A percentile compares a stretch with the other conserved stretches of the same genome.
Evolutionary conservation across 1,140 invertebrate genomes (phyloP).

Genomic region (Ostrea edulis): DNA sequence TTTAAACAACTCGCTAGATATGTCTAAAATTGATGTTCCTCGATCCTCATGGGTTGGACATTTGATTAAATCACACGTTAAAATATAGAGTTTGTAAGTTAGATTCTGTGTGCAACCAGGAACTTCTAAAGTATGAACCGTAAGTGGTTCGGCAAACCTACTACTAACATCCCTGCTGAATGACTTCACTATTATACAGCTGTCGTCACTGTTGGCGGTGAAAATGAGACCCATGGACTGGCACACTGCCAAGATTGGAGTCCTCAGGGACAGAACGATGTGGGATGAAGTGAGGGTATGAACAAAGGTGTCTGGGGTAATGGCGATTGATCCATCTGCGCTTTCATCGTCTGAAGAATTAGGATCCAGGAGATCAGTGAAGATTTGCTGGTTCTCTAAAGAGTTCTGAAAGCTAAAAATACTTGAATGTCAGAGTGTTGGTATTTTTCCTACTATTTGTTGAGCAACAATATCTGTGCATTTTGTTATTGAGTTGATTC

Average conservation of each 20-base stretch:
- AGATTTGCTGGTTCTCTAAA: slow-evolving; percentile 28
- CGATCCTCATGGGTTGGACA: neutral
- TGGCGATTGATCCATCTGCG: neutral
- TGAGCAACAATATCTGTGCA: too few species aligned
- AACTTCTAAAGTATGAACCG: neutral
- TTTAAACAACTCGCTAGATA: neutral
- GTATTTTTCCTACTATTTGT: neutral
- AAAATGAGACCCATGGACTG: neutral
- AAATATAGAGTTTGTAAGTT: neutral
- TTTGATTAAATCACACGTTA: neutral
- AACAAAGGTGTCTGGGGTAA: slow-evolving; percentile 1
- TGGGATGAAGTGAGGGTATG: neutral
- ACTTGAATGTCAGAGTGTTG: neutral
- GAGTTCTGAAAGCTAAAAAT: neutral
- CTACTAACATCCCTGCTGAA: neutral
- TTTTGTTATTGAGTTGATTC: too few species aligned
- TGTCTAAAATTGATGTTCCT: neutral
- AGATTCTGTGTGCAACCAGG: neutral
- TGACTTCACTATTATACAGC: neutral
- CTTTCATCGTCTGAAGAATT: neutral
- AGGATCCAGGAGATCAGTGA: neutral
- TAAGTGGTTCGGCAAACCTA: neutral
- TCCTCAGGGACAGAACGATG: neutral
- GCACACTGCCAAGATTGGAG: neutral
- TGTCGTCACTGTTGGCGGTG: neutral